Conservation (phyloP, 2,888 invertebrate genomes). For the Oxytorus armatus region DNA sequence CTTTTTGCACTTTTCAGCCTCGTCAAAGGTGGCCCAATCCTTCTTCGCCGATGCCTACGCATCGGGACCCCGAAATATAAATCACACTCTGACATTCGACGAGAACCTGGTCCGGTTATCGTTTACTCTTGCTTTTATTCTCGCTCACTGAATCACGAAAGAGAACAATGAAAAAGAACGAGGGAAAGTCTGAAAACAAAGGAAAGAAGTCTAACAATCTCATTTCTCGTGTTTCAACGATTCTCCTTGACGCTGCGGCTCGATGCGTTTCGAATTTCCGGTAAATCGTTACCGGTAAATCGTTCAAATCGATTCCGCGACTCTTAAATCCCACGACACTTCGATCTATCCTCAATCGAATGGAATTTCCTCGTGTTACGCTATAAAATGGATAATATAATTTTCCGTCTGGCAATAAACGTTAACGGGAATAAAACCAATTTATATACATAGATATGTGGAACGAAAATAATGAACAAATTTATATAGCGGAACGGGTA, state of each 20-base stretch:
- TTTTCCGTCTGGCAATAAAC: slow-evolving; percentile 18
- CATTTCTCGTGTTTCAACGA: too few species aligned
- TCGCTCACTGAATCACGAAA: slow-evolving; percentile 6
- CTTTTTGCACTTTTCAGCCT: slow-evolving; percentile 54
- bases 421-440: too few species aligned
- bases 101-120: slow-evolving; percentile 42
- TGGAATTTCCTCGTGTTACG: slow-evolving; percentile 1
- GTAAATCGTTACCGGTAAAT: slow-evolving; percentile 42
- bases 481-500: background rate
- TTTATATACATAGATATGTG: too few species aligned
- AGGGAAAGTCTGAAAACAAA: too few species aligned
- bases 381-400: slow-evolving; percentile 32
- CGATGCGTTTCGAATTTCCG: slow-evolving; percentile 42
- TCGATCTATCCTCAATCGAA: background rate
- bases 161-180: slow-evolving; percentile 15
- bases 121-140: slow-evolving; percentile 19
- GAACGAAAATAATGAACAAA: slow-evolving; percentile 38
- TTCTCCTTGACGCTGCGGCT: slow-evolving; percentile 31
- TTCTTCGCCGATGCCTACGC: slow-evolving; percentile 38
- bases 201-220: too few species aligned
- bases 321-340: slow-evolving; percentile 8
- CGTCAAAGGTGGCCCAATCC: slow-evolving; percentile 66
- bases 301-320: slow-evolving; percentile 1
- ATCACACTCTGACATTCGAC: slow-evolving; percentile 55
- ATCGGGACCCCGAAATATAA: slow-evolving; percentile 60